These are phyloP conservation scores for Trimorus sp. DNA, from an alignment of 2,888 invertebrate species.

Conservation along the genomic window DNA sequence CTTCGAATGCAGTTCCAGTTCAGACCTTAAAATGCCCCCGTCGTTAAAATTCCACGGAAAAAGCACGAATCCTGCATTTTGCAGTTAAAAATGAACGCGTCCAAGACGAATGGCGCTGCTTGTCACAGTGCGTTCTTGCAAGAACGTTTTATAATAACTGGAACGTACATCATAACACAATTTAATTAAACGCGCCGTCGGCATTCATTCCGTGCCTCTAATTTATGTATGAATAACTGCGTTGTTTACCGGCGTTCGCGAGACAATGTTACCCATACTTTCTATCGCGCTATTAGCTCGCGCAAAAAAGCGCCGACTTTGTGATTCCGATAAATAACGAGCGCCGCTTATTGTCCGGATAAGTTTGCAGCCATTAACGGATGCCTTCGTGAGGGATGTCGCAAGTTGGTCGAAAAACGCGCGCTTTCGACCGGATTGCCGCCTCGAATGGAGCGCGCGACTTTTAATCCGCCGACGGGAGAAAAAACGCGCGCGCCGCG, in stretches of 20 bases:
- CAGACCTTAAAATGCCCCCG: background rate
- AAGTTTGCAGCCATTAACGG: conserved; percentile 11
- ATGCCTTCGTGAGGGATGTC: no score
- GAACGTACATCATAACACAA: conserved; percentile 78
- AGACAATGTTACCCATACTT: conserved; percentile 56
- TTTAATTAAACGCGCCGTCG: conserved; percentile 79
- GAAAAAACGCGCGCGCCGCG: no score
- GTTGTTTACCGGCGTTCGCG: conserved; percentile 64
- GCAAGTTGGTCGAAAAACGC: no score
- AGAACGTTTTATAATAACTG: conserved; percentile 66
- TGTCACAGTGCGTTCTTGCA: conserved; percentile 57
- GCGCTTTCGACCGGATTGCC: no score
- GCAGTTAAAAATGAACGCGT: conserved; percentile 41
- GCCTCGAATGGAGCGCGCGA: no score
- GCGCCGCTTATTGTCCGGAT: conserved; percentile 29
- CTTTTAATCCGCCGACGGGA: no score
- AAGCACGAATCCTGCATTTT: background rate
- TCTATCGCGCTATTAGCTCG: conserved; percentile 55
- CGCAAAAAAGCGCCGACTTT: conserved; percentile 55
- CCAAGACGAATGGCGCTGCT: conserved; percentile 55
- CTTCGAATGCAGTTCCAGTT: conserved; percentile 6
- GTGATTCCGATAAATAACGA: conserved; percentile 57
- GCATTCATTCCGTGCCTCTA: conserved; percentile 72
- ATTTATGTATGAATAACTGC: conserved; percentile 79
- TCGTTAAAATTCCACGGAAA: no score